Evolutionary conservation across 92 coral and sea anemone species (phyloP).

Genomic region (Siderastrea radians): DNA sequence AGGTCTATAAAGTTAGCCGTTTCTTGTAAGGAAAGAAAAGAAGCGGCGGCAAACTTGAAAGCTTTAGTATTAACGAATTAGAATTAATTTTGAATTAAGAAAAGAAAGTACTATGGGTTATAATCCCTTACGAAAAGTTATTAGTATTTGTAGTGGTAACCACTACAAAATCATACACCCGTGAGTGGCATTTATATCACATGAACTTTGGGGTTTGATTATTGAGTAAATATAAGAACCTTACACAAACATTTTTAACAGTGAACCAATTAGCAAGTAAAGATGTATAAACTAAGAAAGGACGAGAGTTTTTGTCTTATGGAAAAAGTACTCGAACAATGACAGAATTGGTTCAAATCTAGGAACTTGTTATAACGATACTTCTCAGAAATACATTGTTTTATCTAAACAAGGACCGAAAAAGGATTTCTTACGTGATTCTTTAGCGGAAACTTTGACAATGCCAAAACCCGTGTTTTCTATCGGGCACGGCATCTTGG

Average conservation of each 20-base stretch:
- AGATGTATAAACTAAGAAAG: background rate
- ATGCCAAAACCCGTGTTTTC: too few species aligned
- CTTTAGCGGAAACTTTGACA: too few species aligned
- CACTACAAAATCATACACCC: background rate
- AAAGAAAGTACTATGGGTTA: too few species aligned
- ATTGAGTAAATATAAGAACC: constrained; percentile 6
- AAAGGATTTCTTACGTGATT: too few species aligned
- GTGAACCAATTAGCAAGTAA: constrained; percentile 3
- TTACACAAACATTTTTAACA: background rate
- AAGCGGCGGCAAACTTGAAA: constrained; percentile 8
- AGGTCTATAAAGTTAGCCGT: constrained; percentile 8
- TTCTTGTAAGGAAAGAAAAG: constrained; percentile 1
- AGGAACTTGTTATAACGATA: background rate
- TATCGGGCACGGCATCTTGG: too few species aligned
- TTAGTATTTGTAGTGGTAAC: background rate
- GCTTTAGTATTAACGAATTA: background rate
- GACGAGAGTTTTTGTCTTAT: background rate
- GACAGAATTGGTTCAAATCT: background rate
- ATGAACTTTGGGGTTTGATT: constrained; percentile 2
- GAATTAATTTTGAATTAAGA: background rate
- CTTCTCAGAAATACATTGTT: background rate
- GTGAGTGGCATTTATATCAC: background rate
- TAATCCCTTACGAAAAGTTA: constrained; percentile 22
- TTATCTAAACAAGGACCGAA: background rate
- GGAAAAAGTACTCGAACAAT: background rate